Percentiles rank a stretch among this genome's conserved stretches.
Evolutionary conservation across 1,140 invertebrate genomes (phyloP).

Genomic region (Vanessa atalanta): DNA sequence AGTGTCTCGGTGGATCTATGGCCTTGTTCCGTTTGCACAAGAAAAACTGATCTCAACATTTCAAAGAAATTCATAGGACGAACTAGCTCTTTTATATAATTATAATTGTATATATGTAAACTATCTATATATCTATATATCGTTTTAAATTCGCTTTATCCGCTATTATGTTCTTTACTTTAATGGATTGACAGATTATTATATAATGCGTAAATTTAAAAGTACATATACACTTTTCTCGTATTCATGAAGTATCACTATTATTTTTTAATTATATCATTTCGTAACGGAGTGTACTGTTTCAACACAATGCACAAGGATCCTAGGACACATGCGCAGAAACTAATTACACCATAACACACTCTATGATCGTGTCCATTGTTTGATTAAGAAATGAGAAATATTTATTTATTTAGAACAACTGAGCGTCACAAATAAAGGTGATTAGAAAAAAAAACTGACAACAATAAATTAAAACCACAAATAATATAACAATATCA

Average conservation of each 20-base stretch:
- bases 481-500: too few relatives aligned
- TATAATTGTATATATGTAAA: slow-evolving; percentile 12
- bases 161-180: not conserved
- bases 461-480: too few relatives aligned
- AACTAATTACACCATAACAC: not conserved
- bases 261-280: slow-evolving; percentile 20
- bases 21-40: slow-evolving; percentile 24
- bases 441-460: too few relatives aligned
- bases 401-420: not conserved
- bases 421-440: too few relatives aligned
- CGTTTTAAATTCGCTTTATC: slow-evolving; percentile 7
- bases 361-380: not conserved
- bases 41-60: slow-evolving; percentile 28
- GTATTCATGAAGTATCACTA: not conserved
- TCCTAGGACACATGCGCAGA: slow-evolving; percentile 12
- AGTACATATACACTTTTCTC: too few relatives aligned
- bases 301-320: slow-evolving; percentile 13
- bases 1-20: slow-evolving; percentile 38
- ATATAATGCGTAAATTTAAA: too few relatives aligned
- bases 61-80: slow-evolving; percentile 24
- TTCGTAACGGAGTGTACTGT: slow-evolving; percentile 14
- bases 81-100: slow-evolving; percentile 9
- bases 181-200: not conserved
- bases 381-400: not conserved
- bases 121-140: not conserved